phyloP scores from a whole-genome alignment of 2,797 vertebrate species.

The Hemitrygon akajei region DNA sequence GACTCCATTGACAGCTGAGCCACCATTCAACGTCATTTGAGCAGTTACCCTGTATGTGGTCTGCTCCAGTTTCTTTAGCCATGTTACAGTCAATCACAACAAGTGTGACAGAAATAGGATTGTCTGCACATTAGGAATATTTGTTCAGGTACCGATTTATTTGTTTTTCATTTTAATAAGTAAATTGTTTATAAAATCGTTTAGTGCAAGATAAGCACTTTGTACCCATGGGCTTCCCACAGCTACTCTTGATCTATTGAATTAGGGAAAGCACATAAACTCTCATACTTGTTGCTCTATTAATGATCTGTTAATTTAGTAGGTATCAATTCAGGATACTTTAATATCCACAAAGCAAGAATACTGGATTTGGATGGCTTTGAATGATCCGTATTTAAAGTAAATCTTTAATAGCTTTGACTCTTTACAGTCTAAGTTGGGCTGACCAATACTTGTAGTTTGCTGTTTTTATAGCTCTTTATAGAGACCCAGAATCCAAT shows the following conservation, averaged over 20 bases:
- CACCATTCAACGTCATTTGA: not conserved
- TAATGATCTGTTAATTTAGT: not conserved
- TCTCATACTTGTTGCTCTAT: not conserved
- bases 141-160: not conserved
- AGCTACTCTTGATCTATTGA: not conserved
- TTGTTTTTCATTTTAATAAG: not conserved
- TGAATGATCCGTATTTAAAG: not conserved
- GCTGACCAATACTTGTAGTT: not conserved
- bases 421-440: not conserved
- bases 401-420: not conserved
- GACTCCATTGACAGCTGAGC: not conserved
- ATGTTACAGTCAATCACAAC: not conserved
- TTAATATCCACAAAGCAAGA: not conserved
- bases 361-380: not conserved
- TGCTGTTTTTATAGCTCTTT: not conserved
- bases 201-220: not conserved
- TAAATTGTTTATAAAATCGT: slow-evolving; percentile 7
- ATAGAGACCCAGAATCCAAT: not conserved
- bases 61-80: not conserved
- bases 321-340: not conserved
- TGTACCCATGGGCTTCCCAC: not conserved
- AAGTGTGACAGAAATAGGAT: not conserved
- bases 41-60: not conserved
- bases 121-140: not conserved
- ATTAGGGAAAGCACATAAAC: not conserved